Evolutionary conservation across 2,888 invertebrate species (phyloP).

Genomic region (Amphipoea oculea): DNA sequence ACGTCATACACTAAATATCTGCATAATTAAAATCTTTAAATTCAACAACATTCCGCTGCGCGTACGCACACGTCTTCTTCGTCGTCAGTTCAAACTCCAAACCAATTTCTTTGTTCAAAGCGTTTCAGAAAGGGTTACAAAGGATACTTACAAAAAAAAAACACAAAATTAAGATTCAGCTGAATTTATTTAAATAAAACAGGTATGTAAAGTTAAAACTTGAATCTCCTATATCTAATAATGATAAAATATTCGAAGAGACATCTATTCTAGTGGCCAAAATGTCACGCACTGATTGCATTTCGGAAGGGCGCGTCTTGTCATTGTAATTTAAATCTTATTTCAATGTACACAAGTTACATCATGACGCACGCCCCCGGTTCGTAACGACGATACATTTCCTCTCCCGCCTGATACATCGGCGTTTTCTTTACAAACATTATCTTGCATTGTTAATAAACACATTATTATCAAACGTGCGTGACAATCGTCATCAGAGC

Average conservation of each 20-base stretch:
- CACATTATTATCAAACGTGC: background rate
- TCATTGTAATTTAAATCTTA: conserved; percentile 6
- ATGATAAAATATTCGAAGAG: conserved; percentile 44
- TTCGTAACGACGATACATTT: no score
- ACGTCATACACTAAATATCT: no score
- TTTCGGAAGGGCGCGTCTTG: background rate
- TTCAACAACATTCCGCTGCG: no score
- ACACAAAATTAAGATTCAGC: background rate
- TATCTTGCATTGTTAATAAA: background rate
- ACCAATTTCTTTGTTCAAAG: background rate
- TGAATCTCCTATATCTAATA: conserved; percentile 19
- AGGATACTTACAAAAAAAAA: background rate
- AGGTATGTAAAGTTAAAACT: conserved; percentile 25
- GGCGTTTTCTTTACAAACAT: conserved; percentile 3
- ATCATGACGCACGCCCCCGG: background rate
- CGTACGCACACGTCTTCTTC: no score
- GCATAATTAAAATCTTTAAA: no score
- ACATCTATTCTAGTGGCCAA: conserved; percentile 5
- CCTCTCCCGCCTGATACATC: background rate
- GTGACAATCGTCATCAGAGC: background rate
- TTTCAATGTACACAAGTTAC: accelerated
- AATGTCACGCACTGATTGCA: conserved; percentile 16
- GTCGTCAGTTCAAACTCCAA: background rate
- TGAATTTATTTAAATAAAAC: conserved; percentile 51
- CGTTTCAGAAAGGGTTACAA: background rate